phyloP scores from a whole-genome alignment of 1,140 invertebrate genomes.

The Drosophila santomea region DNA sequence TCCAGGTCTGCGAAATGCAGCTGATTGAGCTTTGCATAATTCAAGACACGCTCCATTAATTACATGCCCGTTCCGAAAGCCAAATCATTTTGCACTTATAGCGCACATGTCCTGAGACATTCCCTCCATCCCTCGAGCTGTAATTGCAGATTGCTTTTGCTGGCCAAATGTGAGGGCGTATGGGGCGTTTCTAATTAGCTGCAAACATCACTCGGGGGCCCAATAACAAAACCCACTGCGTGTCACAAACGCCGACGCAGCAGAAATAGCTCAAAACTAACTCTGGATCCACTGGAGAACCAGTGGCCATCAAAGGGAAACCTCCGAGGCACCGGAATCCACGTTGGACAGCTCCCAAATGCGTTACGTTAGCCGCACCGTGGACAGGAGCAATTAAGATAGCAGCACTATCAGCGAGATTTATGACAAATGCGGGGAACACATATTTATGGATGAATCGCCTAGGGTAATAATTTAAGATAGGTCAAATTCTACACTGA shows the following conservation, averaged over 20 bases:
- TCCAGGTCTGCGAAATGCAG: conserved; percentile 19
- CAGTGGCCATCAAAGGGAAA: conserved; percentile 13
- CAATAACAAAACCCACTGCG: conserved; percentile 63
- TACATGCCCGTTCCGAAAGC: conserved; percentile 31
- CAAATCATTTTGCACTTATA: conserved; percentile 54
- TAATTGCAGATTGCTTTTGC: conserved; percentile 61
- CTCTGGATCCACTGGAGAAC: conserved; percentile 13
- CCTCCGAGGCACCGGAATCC: conserved; percentile 10
- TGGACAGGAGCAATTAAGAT: conserved; percentile 9
- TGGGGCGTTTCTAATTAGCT: conserved; percentile 72
- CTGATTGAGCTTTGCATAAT: conserved; percentile 73
- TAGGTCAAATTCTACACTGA: too few relatives aligned
- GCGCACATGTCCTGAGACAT: conserved; percentile 11
- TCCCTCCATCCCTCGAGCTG: conserved; percentile 12
- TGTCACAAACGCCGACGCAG: conserved; percentile 49
- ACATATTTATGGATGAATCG: not conserved
- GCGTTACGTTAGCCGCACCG: conserved; percentile 34
- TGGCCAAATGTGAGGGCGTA: conserved; percentile 7
- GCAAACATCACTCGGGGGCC: conserved; percentile 65
- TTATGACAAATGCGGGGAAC: not conserved
- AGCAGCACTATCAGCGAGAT: not conserved
- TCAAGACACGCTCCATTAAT: conserved; percentile 58
- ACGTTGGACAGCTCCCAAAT: conserved; percentile 26
- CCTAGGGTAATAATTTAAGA: too few relatives aligned
- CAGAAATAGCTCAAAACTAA: conserved; percentile 41